Evolutionary conservation across 2,797 vertebrate genomes (phyloP).

Genomic region (Gambelia wislizenii): DNA sequence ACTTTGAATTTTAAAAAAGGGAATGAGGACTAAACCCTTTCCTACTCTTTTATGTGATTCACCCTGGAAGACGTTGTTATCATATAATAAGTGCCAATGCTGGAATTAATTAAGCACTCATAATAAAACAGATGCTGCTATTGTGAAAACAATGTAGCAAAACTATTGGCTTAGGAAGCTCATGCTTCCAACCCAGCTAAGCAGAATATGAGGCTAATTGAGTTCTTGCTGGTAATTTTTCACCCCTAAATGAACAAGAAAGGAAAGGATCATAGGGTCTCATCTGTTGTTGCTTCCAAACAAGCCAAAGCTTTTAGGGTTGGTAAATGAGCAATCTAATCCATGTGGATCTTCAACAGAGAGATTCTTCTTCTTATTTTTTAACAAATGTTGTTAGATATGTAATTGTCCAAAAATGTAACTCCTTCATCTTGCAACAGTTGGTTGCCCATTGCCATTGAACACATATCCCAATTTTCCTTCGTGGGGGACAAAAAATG

Average conservation of each 20-base stretch:
- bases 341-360: constrained; percentile 53
- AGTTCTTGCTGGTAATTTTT: constrained; percentile 87
- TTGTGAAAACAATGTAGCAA: constrained; percentile 48
- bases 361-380: constrained; percentile 1
- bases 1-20: constrained; percentile 41
- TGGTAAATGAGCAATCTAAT: constrained; percentile 77
- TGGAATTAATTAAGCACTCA: constrained; percentile 88
- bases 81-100: constrained; percentile 81
- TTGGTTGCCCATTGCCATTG: background rate
- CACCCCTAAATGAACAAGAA: constrained; percentile 90
- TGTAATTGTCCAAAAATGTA: background rate
- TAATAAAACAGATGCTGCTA: constrained; percentile 84
- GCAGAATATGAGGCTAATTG: constrained; percentile 84
- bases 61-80: constrained; percentile 77
- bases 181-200: constrained; percentile 48
- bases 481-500: background rate
- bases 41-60: constrained; percentile 36
- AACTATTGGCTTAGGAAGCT: constrained; percentile 63
- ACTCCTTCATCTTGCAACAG: background rate
- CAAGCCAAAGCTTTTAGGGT: constrained; percentile 70
- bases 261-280: constrained; percentile 76
- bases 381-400: accelerated
- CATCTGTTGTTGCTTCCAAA: constrained; percentile 76
- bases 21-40: background rate
- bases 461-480: background rate